Evolutionary conservation across 1,140 invertebrate species (phyloP).

Genomic region (Tyrophagus putrescentiae): DNA sequence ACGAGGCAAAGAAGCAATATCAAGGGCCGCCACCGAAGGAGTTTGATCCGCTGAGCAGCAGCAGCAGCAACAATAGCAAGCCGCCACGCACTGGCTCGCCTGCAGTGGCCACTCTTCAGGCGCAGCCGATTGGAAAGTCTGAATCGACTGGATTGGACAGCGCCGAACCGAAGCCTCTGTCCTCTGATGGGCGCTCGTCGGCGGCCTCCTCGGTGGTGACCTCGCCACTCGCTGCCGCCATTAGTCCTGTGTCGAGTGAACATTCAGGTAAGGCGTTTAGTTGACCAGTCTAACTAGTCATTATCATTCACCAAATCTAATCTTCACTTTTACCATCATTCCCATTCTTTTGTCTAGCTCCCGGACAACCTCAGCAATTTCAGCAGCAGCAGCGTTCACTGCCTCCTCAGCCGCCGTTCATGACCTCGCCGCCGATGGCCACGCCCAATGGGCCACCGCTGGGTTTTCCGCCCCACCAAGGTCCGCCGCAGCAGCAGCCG

Average conservation of each 20-base stretch:
- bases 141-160: neutral
- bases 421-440: constrained; percentile 24
- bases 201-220: too few species aligned
- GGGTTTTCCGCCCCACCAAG: neutral
- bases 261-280: too few species aligned
- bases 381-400: neutral
- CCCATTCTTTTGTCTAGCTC: neutral
- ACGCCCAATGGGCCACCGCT: constrained; percentile 14
- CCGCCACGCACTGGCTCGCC: neutral
- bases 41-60: constrained; percentile 15
- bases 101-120: neutral
- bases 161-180: too few species aligned
- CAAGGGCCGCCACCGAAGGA: constrained; percentile 6
- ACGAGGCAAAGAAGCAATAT: constrained; percentile 16
- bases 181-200: too few species aligned
- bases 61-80: neutral
- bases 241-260: too few species aligned
- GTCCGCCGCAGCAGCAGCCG: neutral
- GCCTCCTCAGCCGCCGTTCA: neutral
- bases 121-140: neutral
- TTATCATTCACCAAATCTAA: too few species aligned
- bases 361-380: neutral
- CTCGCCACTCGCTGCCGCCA: too few species aligned
- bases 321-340: neutral
- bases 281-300: too few species aligned